Evolutionary conservation across 2,113 vertebrate species (phyloP), one percentile per base, ranked within the genome.

Genomic region (Anthoscopus minutus): DNA sequence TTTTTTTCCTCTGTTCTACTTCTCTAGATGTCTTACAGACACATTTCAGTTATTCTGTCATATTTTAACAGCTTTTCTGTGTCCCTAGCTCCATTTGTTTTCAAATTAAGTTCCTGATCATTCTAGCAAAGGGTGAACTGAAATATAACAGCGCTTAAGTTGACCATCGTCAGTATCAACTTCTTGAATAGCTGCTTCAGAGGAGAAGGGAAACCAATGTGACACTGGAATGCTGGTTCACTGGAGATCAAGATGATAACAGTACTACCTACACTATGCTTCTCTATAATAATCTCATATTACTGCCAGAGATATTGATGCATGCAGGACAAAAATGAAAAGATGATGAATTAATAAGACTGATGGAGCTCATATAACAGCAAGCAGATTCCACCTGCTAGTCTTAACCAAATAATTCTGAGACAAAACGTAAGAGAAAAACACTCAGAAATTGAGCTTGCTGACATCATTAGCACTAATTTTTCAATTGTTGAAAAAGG

Each of bases 61-160:
- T 86, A 30, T 93, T 96, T 88, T 88, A 86, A 81, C 58, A 84
- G 47, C 69, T 81, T 81, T 24, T 58, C 54, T 64, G 31, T 70
- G 45, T 83, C 47, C 47, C 48, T 25, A 81, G 56, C 94, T 95
- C 60, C 72, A 70, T 78, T 94, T 92, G 51, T 94, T 96, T 95
- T 67, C 76, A 88, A 88, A 93, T 92, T 88, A 92, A 82, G 64
- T 66, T 95, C 62, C 58, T 83, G 72, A 23, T 95, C 60, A 74
- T 88, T 94, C 69, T 83, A 92, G 67, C 67, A 88, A 94, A 66
- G 67, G 42, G 40, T 67, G 66, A 92, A 16, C 8, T 94, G 91
- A 88, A 91, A 44, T 21, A 81, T 67, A 56, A 61, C n/a, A 61
- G 30, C 67, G 69, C 40, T 92, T 92, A 94, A 89, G 65, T 13